phyloP scores from a whole-genome alignment of 2,113 vertebrate species.

The Hemiscyllium ocellatum region DNA sequence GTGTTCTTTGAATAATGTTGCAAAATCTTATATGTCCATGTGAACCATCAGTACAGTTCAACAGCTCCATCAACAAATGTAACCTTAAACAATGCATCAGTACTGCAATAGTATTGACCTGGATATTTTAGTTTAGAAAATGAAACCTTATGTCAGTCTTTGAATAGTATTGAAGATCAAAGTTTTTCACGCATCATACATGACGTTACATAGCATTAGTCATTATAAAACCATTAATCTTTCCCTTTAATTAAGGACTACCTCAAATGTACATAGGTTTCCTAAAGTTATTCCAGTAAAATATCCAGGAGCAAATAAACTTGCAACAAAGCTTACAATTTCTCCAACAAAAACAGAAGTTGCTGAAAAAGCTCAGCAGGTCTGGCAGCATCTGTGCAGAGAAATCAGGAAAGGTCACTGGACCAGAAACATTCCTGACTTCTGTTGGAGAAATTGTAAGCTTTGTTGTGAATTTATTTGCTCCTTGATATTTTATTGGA shows the following conservation, averaged over 20 bases:
- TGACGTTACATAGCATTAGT: background rate
- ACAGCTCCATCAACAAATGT: background rate
- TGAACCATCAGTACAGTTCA: background rate
- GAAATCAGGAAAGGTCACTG: no score
- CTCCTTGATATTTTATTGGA: background rate
- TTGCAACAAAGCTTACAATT: background rate
- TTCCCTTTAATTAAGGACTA: background rate
- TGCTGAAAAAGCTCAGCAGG: no score
- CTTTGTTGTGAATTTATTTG: background rate
- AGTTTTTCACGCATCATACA: background rate
- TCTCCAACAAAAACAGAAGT: no score
- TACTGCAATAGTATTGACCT: background rate
- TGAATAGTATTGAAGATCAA: background rate
- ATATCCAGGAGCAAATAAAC: background rate
- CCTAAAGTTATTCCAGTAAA: background rate
- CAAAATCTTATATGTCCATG: background rate
- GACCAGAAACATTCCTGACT: no score
- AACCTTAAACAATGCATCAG: background rate
- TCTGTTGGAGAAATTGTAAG: no score
- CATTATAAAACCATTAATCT: background rate
- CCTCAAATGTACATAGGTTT: background rate
- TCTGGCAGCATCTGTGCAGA: no score
- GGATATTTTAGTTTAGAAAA: background rate
- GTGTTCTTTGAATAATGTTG: background rate
- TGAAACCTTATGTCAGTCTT: background rate